Base-by-base conservation (phyloP, 2,797 vertebrate species). In the Notolabrus celidotus region DNA sequence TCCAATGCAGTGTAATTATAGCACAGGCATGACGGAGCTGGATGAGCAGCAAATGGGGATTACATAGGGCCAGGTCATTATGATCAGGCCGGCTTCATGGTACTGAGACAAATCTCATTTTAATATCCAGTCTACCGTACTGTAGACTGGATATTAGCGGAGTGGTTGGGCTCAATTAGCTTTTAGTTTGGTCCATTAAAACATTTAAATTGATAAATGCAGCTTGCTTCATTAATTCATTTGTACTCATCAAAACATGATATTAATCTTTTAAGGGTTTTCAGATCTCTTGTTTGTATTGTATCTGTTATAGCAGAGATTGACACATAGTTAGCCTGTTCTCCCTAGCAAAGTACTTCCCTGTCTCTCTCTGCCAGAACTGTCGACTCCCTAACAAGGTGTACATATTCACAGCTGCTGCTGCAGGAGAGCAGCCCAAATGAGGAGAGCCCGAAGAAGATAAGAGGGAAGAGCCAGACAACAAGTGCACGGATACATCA, bases 1-100 rank as follows among this genome's bases (percentile, higher is more conserved):
- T 87, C 70, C 51, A 88, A 91, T 84, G 88, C 91, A 80, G 74
- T 86, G 90, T 95, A 93, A 94, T 95, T 94, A 94, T 88, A 93
- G 91, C 92, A 90, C 89, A 92, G 92, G 88, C 82, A 90, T 93
- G 92, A 91, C 90, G 62, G 90, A 92, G 94, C 89, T 84, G 87
- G 92, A 92, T 84, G 84, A 86, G 84, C 77, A 39, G 79, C 91
- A 92, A 91, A 91, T 55, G 59, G 87, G 92, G 92, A 96, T 95
- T 94, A 95, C 89, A 88, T 85, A 62, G 67, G 66, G 36, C 46
- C 51, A 68, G 73, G 86, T 79, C 86, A 81, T 92, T 88, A 94
- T 95, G 91, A 93, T 90, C 87, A 39, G 73, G 36, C 34, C 31
- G 36, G 73, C 91, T 93, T 90, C 88, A 91, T 95, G 94, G 90